These are phyloP conservation scores for Rhadina sibilatrix DNA, from an alignment of 2,113 vertebrate genomes.

Conservation along the genomic window DNA sequence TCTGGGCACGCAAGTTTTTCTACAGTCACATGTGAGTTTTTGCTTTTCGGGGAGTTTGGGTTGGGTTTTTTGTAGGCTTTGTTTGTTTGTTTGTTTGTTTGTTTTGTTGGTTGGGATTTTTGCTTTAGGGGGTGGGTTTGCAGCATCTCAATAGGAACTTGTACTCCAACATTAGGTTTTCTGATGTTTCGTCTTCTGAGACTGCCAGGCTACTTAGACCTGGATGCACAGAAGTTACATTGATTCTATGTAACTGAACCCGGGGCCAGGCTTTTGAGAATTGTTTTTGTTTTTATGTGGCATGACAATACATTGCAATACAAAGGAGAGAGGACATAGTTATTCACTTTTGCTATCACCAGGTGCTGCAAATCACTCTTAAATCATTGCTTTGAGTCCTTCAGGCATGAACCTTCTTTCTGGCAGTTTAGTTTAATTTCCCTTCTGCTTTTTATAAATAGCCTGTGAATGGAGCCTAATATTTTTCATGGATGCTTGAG, in stretches of 20 bases:
- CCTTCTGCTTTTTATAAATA: slow-evolving; percentile 39
- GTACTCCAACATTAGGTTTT: neutral
- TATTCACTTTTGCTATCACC: neutral
- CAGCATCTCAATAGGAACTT: neutral
- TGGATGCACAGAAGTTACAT: neutral
- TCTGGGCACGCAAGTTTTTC: neutral
- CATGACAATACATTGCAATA: neutral
- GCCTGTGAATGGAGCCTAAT: slow-evolving; percentile 16
- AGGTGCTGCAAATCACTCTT: neutral
- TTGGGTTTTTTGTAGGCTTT: neutral
- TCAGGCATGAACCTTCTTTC: neutral
- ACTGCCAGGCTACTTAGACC: neutral
- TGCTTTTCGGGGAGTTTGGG: neutral
- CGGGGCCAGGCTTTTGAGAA: neutral
- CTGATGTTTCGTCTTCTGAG: neutral
- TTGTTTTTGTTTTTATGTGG: neutral
- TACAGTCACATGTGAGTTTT: neutral
- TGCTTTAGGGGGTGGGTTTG: neutral
- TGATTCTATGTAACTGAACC: neutral
- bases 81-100: neutral
- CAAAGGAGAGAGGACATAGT: neutral
- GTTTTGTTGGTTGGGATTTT: neutral
- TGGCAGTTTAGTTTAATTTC: neutral
- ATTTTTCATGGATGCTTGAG: slow-evolving; percentile 23
- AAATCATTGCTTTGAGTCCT: neutral